Conservation (phyloP, 2,797 vertebrate genomes). For the Delichon dasypus region DNA sequence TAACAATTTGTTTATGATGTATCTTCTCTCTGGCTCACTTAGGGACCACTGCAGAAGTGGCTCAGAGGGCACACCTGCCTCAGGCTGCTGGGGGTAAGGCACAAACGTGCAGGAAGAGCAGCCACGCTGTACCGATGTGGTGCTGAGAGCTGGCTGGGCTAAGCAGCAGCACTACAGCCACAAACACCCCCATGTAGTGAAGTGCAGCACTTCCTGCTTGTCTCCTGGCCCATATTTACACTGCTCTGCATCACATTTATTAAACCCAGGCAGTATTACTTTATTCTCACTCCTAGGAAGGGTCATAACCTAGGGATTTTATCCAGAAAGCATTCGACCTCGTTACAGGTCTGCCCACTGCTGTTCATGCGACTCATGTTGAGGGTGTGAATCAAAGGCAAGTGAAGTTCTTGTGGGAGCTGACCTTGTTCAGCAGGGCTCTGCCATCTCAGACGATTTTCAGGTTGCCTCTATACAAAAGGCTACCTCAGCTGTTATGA, state of each 20-base stretch:
- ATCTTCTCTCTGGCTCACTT: neutral
- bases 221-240: neutral
- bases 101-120: rapidly evolving
- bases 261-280: neutral
- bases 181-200: rapidly evolving
- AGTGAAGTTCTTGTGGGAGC: neutral
- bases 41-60: neutral
- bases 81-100: neutral
- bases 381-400: neutral
- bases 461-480: neutral
- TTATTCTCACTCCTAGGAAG: neutral
- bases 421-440: neutral
- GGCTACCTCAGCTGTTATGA: neutral
- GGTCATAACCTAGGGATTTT: neutral
- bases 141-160: neutral
- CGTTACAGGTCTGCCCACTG: neutral
- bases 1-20: neutral
- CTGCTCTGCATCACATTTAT: neutral
- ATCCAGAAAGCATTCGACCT: neutral
- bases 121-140: neutral
- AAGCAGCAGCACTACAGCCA: neutral
- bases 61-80: neutral
- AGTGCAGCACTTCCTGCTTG: neutral
- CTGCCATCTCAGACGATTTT: neutral
- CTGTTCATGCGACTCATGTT: neutral